Evolutionary conservation across 2,888 invertebrate species (phyloP).

Genomic region (Trachelus troglodyta): DNA sequence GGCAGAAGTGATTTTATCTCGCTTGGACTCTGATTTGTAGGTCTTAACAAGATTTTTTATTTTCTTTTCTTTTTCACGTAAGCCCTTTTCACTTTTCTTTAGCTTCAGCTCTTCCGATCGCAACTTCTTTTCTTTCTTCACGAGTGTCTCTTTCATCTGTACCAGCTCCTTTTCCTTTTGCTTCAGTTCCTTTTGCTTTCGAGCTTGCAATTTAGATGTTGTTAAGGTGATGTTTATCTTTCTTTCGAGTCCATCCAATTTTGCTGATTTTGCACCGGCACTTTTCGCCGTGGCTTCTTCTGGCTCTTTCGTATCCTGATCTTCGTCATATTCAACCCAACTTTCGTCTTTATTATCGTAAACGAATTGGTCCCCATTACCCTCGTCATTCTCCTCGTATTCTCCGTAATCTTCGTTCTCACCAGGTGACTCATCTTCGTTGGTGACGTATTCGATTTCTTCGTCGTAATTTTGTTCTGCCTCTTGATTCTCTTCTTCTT

Average conservation of each 20-base stretch:
- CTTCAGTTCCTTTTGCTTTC: slow-evolving; percentile 3
- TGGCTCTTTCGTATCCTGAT: background rate
- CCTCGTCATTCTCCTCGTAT: slow-evolving; percentile 18
- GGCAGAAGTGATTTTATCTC: background rate
- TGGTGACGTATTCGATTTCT: background rate
- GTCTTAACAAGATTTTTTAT: background rate
- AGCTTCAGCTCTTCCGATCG: slow-evolving; percentile 19
- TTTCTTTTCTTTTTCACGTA: background rate
- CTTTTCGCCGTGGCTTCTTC: background rate
- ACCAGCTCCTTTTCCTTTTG: background rate
- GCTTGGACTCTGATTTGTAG: background rate
- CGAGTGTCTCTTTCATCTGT: slow-evolving; percentile 1
- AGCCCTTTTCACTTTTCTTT: slow-evolving; percentile 10
- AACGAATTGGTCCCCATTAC: background rate
- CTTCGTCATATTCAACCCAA: slow-evolving; percentile 9
- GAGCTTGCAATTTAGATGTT: background rate
- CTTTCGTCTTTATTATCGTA: slow-evolving; percentile 12
- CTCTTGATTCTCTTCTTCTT: background rate
- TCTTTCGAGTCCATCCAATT: background rate
- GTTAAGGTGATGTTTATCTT: background rate
- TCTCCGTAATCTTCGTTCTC: slow-evolving; percentile 15
- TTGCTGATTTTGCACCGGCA: background rate
- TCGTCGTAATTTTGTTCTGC: background rate
- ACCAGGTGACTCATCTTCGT: background rate
- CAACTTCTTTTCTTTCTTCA: slow-evolving; percentile 14